phyloP scores from a whole-genome alignment of 2,113 vertebrate genomes.

The Rhea americana region DNA sequence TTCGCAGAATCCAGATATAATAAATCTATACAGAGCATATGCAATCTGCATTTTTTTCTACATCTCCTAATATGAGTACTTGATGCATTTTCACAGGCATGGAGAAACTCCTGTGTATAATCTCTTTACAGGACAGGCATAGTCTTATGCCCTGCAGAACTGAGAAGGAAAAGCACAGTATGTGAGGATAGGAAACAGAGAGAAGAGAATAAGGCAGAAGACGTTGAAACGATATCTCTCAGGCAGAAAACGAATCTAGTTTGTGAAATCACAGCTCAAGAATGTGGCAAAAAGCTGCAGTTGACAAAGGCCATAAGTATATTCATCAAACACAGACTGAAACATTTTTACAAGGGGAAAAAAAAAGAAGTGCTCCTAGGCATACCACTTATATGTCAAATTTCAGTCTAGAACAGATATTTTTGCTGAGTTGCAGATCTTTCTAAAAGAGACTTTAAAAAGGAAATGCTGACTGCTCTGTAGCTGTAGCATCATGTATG shows the following conservation, averaged over 20 bases:
- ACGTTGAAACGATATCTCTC: not conserved
- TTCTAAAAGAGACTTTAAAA: not conserved
- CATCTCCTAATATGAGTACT: not conserved
- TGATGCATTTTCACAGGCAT: not conserved
- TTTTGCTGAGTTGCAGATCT: conserved; percentile 52
- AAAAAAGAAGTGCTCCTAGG: conserved; percentile 34
- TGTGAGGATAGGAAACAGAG: conserved; percentile 16
- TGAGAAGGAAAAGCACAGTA: not conserved
- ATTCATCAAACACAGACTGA: conserved; percentile 53
- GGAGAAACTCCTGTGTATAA: conserved; percentile 2
- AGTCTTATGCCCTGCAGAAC: conserved; percentile 20
- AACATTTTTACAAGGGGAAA: conserved; percentile 47
- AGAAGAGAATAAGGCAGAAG: not conserved
- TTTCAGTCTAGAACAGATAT: conserved; percentile 32
- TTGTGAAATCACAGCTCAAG: conserved; percentile 56
- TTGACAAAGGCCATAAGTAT: conserved; percentile 60
- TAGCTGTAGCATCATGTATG: not conserved
- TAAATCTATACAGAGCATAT: not conserved
- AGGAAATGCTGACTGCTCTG: conserved; percentile 31
- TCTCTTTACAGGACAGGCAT: conserved; percentile 13
- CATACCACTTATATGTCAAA: conserved; percentile 39
- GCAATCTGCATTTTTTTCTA: not conserved
- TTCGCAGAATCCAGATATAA: not conserved
- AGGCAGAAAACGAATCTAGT: not conserved
- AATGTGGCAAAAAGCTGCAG: conserved; percentile 35